phyloP scores from a whole-genome alignment of 2,888 invertebrate genomes.

The Mesorhabditis sp. region DNA sequence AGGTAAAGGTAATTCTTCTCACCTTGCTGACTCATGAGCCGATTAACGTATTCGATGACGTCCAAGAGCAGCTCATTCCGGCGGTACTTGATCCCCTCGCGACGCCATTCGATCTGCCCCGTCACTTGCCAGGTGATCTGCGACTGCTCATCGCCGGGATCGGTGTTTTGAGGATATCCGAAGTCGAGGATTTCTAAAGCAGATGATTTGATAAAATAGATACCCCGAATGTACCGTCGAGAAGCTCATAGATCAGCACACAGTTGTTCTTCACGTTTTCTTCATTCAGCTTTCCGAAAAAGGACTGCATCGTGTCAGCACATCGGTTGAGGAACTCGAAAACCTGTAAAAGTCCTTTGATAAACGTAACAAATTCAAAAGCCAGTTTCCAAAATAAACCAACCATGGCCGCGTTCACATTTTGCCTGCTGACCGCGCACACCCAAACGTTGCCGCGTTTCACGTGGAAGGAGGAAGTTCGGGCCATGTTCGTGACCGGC shows the following conservation, averaged over 20 bases:
- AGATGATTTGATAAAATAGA: background rate
- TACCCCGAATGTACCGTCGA: constrained; percentile 69
- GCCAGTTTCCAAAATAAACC: background rate
- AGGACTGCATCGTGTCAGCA: constrained; percentile 88
- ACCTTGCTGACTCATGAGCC: constrained; percentile 72
- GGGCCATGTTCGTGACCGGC: constrained; percentile 95
- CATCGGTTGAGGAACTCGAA: constrained; percentile 89
- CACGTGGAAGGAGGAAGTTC: constrained; percentile 97
- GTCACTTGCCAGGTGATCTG: constrained; percentile 90
- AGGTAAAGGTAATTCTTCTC: background rate
- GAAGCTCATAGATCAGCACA: constrained; percentile 95
- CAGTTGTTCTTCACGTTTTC: constrained; percentile 99
- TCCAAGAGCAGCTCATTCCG: constrained; percentile 96
- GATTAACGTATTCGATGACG: constrained; percentile 94
- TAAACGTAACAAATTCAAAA: constrained; percentile 9
- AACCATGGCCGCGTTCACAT: constrained; percentile 97
- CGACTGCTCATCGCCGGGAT: constrained; percentile 97
- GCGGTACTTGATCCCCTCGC: constrained; percentile 96
- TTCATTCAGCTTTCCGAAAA: constrained; percentile 91
- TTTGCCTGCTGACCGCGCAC: constrained; percentile 97
- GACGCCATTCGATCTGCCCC: constrained; percentile 83
- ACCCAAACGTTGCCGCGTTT: constrained; percentile 98
- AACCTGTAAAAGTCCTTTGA: background rate
- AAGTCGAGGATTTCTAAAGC: constrained; percentile 91
- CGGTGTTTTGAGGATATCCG: constrained; percentile 98